These are phyloP conservation scores for Plutella xylostella DNA, from an alignment of 2,888 invertebrate species.

Conservation along the genomic window DNA sequence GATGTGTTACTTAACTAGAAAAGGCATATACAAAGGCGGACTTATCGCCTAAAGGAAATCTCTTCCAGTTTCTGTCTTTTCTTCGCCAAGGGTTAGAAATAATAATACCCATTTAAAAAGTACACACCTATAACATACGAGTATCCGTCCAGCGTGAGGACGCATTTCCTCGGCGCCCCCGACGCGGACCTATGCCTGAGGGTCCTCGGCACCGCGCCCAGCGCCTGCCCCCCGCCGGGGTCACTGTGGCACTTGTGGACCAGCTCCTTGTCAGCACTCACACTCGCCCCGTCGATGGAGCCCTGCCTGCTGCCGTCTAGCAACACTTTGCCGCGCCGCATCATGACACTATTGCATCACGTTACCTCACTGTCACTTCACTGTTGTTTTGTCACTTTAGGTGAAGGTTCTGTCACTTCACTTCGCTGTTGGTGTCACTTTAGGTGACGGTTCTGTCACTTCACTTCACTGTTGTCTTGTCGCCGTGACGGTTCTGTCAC, in stretches of 20 bases:
- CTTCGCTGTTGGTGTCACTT: conserved; percentile 9
- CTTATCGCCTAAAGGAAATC: no score
- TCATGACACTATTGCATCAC: conserved; percentile 38
- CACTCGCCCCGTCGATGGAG: conserved; percentile 51
- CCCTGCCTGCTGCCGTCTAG: conserved; percentile 61
- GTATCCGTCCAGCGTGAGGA: conserved; percentile 86
- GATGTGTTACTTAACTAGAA: no score
- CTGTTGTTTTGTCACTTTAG: conserved; percentile 9
- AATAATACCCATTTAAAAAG: no score
- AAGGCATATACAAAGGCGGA: no score
- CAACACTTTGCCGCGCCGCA: conserved; percentile 60
- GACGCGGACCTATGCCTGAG: conserved; percentile 58
- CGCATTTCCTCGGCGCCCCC: conserved; percentile 79
- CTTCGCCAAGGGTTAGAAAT: background rate
- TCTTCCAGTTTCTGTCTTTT: no score
- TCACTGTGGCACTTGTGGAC: conserved; percentile 78
- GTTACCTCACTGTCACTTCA: conserved; percentile 1
- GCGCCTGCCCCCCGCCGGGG: conserved; percentile 67
- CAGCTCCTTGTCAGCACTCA: conserved; percentile 68
- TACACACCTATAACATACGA: conserved; percentile 90
- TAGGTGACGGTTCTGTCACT: no score
- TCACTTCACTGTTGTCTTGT: conserved; percentile 20
- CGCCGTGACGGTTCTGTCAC: no score
- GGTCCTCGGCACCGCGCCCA: conserved; percentile 46
- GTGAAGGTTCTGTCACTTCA: no score